Conservation (phyloP, 1,140 invertebrate genomes). For the Papilio glaucus region DNA sequence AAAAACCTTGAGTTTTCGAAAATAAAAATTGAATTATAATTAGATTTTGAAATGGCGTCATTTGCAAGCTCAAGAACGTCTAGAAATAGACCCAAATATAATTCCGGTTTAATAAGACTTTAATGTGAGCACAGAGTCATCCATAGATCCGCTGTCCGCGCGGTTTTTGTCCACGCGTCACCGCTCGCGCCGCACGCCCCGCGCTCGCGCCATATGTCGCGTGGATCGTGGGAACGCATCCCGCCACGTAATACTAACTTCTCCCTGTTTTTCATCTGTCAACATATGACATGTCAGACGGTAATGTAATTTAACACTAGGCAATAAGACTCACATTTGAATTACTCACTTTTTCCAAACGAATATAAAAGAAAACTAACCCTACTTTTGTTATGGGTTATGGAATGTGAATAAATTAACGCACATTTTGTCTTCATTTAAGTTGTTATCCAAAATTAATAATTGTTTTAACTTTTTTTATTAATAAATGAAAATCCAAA, state of each 20-base stretch:
- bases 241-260: slow-evolving; percentile 71
- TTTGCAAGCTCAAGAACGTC: neutral
- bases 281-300: slow-evolving; percentile 43
- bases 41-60: neutral
- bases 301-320: neutral
- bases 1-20: neutral
- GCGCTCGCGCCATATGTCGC: slow-evolving; percentile 81
- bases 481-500: neutral
- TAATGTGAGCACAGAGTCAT: slow-evolving; percentile 38
- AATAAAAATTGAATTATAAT: neutral
- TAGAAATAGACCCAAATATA: slow-evolving; percentile 38
- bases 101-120: slow-evolving; percentile 58
- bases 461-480: neutral
- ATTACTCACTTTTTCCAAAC: neutral
- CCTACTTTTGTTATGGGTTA: slow-evolving; percentile 16
- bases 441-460: neutral
- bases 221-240: slow-evolving; percentile 78
- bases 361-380: slow-evolving; percentile 1
- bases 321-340: neutral
- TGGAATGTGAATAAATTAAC: neutral
- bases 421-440: neutral
- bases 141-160: slow-evolving; percentile 74
- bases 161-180: slow-evolving; percentile 79
- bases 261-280: slow-evolving; percentile 64
- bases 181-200: slow-evolving; percentile 69